Conservation (phyloP, 2,113 vertebrate genomes). For the Conger conger region DNA sequence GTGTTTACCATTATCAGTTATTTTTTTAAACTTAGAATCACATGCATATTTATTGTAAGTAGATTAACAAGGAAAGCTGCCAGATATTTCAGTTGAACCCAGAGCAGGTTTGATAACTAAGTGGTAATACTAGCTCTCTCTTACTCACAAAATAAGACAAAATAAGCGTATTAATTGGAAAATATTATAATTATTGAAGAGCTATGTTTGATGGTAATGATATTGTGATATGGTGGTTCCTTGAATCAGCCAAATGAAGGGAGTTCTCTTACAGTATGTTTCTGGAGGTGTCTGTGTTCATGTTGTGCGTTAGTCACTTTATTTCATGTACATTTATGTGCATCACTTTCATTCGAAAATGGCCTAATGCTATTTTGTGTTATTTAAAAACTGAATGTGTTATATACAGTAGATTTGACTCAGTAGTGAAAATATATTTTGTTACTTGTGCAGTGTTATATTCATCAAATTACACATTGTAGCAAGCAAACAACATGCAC, state of each 20-base stretch:
- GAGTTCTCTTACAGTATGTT: constrained; percentile 34
- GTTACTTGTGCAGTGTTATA: constrained; percentile 72
- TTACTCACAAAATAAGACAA: not conserved
- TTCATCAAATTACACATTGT: constrained; percentile 60
- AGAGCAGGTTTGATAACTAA: not conserved
- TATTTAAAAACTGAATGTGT: constrained; percentile 75
- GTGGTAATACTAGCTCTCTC: not conserved
- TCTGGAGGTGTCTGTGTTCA: constrained; percentile 47
- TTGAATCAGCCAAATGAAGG: not conserved
- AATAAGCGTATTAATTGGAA: not conserved
- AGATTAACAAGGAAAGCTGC: not conserved
- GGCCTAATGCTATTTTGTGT: constrained; percentile 62
- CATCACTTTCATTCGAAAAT: constrained; percentile 75
- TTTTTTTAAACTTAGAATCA: not conserved
- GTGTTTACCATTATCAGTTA: not conserved
- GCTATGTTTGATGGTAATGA: not conserved
- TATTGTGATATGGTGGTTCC: not conserved
- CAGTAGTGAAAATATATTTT: constrained; percentile 64
- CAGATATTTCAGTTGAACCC: not conserved
- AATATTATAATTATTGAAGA: not conserved
- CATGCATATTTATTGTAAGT: not conserved
- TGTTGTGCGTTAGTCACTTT: constrained; percentile 64
- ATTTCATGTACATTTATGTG: constrained; percentile 68
- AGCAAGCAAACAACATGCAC: constrained; percentile 57
- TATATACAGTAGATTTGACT: constrained; percentile 60